Evolutionary conservation across 35 echinoderm and acorn worm genomes (phyloP).

Genomic region (Heliocidaris tuberculata): DNA sequence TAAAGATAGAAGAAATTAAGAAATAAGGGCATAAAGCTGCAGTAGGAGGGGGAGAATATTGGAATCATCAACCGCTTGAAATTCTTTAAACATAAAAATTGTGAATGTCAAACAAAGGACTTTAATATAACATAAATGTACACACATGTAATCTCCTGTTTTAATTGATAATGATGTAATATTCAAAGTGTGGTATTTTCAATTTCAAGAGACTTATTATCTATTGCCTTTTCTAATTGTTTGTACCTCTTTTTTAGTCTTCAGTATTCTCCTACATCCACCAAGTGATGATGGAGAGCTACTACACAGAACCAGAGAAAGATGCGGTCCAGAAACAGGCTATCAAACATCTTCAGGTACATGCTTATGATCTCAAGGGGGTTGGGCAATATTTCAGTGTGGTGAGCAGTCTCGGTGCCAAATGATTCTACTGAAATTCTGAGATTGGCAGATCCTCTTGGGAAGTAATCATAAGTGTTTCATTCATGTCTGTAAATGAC

Average conservation of each 20-base stretch:
- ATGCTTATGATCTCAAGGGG: neutral
- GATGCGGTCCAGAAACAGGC: slow-evolving; percentile 82
- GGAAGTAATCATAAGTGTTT: no score
- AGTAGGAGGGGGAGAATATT: neutral
- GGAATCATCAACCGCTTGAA: no score
- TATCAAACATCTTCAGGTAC: slow-evolving; percentile 88
- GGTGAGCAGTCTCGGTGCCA: neutral
- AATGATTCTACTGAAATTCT: no score
- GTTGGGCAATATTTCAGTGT: no score
- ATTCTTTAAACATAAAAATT: neutral
- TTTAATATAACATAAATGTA: neutral
- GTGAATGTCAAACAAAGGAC: neutral
- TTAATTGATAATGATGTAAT: neutral
- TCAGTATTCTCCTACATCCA: slow-evolving; percentile 83
- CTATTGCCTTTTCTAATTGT: neutral
- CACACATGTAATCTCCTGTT: neutral
- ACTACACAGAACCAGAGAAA: slow-evolving; percentile 81
- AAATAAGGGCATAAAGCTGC: neutral
- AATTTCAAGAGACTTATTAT: no score
- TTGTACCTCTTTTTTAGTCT: slow-evolving; percentile 51
- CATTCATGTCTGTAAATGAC: no score
- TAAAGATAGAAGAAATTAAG: neutral
- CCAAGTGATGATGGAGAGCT: slow-evolving; percentile 79
- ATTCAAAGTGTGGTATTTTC: no score
- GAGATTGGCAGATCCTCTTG: neutral